Conservation (phyloP, 2,888 invertebrate genomes). For the Lepidocyrtinus sp. region DNA sequence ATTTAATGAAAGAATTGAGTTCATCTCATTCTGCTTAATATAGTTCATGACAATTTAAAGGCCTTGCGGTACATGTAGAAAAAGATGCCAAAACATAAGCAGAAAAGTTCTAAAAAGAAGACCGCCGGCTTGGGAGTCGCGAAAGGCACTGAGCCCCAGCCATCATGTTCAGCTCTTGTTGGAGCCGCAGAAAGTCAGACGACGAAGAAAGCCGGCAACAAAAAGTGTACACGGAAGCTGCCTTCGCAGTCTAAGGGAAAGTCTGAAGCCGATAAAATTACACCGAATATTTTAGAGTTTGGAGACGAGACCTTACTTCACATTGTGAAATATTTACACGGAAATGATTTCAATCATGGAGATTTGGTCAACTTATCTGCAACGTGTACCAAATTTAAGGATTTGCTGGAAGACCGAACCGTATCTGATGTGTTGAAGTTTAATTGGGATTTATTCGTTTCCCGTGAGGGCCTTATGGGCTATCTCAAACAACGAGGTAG, state of each 20-base stretch:
- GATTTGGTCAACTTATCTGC: slow-evolving; percentile 62
- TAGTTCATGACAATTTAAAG: too few relatives aligned
- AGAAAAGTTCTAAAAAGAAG: too few relatives aligned
- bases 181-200: too few relatives aligned
- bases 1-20: too few relatives aligned
- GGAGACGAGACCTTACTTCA: slow-evolving; percentile 65
- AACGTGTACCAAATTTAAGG: slow-evolving; percentile 61
- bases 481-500: slow-evolving; percentile 60
- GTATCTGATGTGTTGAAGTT: slow-evolving; percentile 54
- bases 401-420: slow-evolving; percentile 58
- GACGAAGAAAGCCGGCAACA: too few relatives aligned
- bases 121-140: too few relatives aligned
- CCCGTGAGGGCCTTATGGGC: slow-evolving; percentile 43
- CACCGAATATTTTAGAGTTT: slow-evolving; percentile 70
- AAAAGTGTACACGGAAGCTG: too few relatives aligned
- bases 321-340: slow-evolving; percentile 55
- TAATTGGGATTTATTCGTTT: slow-evolving; percentile 53
- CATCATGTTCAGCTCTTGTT: too few relatives aligned
- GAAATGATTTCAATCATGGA: slow-evolving; percentile 27
- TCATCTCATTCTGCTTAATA: too few relatives aligned
- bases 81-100: too few relatives aligned
- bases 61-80: too few relatives aligned
- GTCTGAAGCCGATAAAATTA: slow-evolving; percentile 73
- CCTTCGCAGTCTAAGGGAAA: slow-evolving; percentile 74
- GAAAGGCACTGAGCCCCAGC: too few relatives aligned